phyloP scores from a whole-genome alignment of 1,140 invertebrate genomes.

The Pseudomyrmex cubaensis region DNA sequence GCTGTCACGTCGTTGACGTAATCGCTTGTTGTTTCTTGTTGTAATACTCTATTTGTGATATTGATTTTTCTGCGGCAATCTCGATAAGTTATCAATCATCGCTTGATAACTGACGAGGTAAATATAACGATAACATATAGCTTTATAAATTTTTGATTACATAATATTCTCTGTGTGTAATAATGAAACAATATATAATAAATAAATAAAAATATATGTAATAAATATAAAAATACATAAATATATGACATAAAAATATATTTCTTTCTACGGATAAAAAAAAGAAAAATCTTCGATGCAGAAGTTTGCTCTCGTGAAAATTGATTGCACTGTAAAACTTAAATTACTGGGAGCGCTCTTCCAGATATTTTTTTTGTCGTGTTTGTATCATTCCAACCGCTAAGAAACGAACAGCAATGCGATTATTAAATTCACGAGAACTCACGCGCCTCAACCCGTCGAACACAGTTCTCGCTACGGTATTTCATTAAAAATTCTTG shows the following conservation, averaged over 20 bases:
- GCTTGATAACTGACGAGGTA: conserved; percentile 34
- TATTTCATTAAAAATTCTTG: conserved; percentile 56
- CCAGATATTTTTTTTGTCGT: conserved; percentile 19
- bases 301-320: neutral
- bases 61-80: conserved; percentile 40
- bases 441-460: neutral
- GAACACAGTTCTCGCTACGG: conserved; percentile 26
- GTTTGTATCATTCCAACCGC: conserved; percentile 4
- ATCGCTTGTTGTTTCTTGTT: conserved; percentile 39
- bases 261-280: neutral
- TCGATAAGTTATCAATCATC: conserved; percentile 46
- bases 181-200: too few relatives aligned
- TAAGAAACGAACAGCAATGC: conserved; percentile 47
- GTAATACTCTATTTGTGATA: conserved; percentile 5
- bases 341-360: conserved; percentile 25
- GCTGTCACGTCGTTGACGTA: conserved; percentile 34
- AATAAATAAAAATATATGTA: neutral
- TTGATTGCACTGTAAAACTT: conserved; percentile 44
- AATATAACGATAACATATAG: neutral
- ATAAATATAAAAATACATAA: neutral
- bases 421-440: conserved; percentile 52
- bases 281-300: too few relatives aligned
- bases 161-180: too few relatives aligned
- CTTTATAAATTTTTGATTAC: neutral
- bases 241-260: neutral